Evolutionary conservation across 2,113 vertebrate species (phyloP), one percentile per base, ranked within the genome.

Genomic region (Tachycineta bicolor): DNA sequence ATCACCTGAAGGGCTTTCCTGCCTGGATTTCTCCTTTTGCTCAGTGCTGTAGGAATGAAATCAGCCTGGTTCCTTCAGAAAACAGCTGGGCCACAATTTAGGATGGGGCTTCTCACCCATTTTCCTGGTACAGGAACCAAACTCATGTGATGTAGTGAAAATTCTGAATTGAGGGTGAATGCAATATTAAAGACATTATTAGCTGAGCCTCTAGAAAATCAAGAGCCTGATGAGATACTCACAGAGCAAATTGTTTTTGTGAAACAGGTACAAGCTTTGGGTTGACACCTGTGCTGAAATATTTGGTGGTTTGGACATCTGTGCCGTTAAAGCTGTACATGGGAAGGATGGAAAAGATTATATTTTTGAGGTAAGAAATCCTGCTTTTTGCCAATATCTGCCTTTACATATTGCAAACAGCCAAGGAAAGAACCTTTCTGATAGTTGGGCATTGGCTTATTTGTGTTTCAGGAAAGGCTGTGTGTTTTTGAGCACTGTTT

Each of bases 331-430:
- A 98, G 99, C 99, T 95, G 99, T 99, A 26, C 99, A 99, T 85
- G 99, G 99, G 62, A 99, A 99, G 96, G 99, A 99, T 87, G 99
- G 99, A 62, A 99, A 99, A 94, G 99, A 99, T 98, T 99, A 99
- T 96, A 99, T 99, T 94, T 99, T 99, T 95, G 99, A 99, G 99
- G 99, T 99, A 97, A 98, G 96, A 52, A 62, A 69, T 76, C 15
- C 59, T 67, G 34, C 53, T 63, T 58, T 55, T 86, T 33, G 17
- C 5, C 74, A 65, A 4, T 79, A 29, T 25, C 10, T 80, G 44
- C 46, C 62, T 84, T 89, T 58, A 4, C 33, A 20, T 31, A 3
- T 77, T 22, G 15, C 73, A 71, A 13, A 50, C 43, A 83, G 14
- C 8, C 49, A n/a, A 59, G 74, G 47, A n/a, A 82, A 82, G 60